phyloP scores from a whole-genome alignment of 2,888 invertebrate genomes.

The Mechanitis mazaeus region DNA sequence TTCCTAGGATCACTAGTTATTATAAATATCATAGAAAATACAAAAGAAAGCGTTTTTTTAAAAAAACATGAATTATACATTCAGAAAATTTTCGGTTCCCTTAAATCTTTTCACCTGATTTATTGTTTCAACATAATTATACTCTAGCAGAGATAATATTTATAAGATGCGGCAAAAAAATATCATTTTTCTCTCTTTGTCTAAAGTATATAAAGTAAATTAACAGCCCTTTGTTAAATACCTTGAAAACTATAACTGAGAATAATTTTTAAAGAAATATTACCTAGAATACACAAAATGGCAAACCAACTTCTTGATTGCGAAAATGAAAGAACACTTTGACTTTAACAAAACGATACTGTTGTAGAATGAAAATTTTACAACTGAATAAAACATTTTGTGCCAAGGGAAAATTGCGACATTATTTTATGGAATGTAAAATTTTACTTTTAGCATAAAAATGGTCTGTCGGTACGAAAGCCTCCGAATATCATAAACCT shows the following conservation, averaged over 20 bases:
- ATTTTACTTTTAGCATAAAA: background rate
- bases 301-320: conserved; percentile 25
- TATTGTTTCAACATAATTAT: too few relatives aligned
- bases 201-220: conserved; percentile 15
- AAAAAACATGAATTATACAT: too few relatives aligned
- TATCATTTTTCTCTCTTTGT: conserved; percentile 9
- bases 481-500: too few relatives aligned
- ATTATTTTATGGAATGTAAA: conserved; percentile 13
- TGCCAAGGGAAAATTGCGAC: conserved; percentile 11
- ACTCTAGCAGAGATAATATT: too few relatives aligned
- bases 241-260: conserved; percentile 13
- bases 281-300: conserved; percentile 18
- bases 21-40: too few relatives aligned
- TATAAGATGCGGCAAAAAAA: background rate
- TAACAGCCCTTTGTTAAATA: conserved; percentile 20
- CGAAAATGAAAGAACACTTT: conserved; percentile 23
- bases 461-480: too few relatives aligned
- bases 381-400: conserved; percentile 19
- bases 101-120: too few relatives aligned
- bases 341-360: conserved; percentile 20
- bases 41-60: too few relatives aligned
- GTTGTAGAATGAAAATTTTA: conserved; percentile 18
- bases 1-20: too few relatives aligned
- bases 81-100: too few relatives aligned
- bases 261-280: conserved; percentile 19